Base-by-base conservation (phyloP, 2,113 vertebrate species). In the Apodemus sylvaticus region DNA sequence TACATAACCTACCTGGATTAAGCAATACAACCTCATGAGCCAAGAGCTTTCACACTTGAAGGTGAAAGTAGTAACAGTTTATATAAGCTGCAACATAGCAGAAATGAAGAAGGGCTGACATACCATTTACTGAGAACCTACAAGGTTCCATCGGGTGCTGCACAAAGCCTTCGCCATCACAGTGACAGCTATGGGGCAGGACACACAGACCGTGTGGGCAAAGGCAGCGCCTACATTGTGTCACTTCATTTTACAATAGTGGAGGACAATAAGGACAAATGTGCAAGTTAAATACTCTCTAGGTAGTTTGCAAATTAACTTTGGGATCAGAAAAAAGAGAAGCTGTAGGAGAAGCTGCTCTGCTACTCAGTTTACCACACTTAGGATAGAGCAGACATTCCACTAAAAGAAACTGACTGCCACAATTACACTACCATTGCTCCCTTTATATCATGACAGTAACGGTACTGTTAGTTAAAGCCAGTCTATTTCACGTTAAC, bases 401-500 rank as follows among this genome's bases (percentile, higher is more conserved):
- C 45, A 7, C 34, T 51, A 29, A 73, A 91, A 89, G 66, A 76
- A 53, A 66, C 8, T 48, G 36, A 94, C 17, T 87, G 74, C 29
- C 2, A 91, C 62, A 19, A 93, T 36, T 6, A 79, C 11, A 88
- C 22, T 55, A 90, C n/a, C 45, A 58, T 92, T 87, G 16, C 34
- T 76, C 87, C 39, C 34, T 7, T 90, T 66, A 68, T 24, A 81
- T 36, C 48, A 66, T 83, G 19, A 78, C 29, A 90, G 66, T 34
- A 55, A 79, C 11, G 79, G 29, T 45, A 17, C 60, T 55, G 76
- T 78, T 73, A 95, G n/a, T 86, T 76, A 90, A 76, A 70, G 42
- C 88, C 29, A 87, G 34, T 90, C 73, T 53, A 95, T 85, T 62
- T 9, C 62, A 83, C n/a, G 73, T 94, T 95, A 70, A 31, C 31